Evolutionary conservation across 2,113 vertebrate species (phyloP), one percentile per base, ranked within the genome.

Genomic region (Gopherus evgoodei): DNA sequence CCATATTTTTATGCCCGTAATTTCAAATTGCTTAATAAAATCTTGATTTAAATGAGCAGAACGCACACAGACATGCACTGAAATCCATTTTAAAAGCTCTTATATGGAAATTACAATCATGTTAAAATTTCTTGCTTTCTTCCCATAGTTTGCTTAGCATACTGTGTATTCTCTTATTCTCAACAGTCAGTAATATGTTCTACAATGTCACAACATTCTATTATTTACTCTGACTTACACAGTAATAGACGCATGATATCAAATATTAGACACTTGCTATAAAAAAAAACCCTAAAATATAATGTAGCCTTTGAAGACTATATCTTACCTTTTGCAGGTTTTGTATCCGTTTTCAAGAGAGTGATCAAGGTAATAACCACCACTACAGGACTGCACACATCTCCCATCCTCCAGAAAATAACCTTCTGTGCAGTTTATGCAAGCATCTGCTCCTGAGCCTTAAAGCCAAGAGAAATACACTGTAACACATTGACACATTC

Each of bases 361-460:
- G 93, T 98, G 98, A 96, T 99, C 99, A 95, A 99, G 97, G 96
- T 99, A 99, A 97, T 99, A 99, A 90, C 99, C 98, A 91, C 94
- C 94, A 59, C 98, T 99, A 96, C 99, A 99, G 65, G 98, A 98
- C 25, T 96, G 97, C 83, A 99, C 99, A 87, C 99, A 99, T 79
- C 98, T 98, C 98, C 99, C 99, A 82, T 99, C 99, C 97, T 99
- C 99, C 96, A 99, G 98, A 87, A 99, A 98, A 97, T 98, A 99
- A 87, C 98, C 98, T 8, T 98, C 98, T 5, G 99, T 99, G 96
- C 99, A 99, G 97, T 98, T 99, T 79, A 98, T 99, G 95, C 99
- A 99, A 0, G 98, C 99, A 86, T 99, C 99, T 85, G 98, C 96
- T 35, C 99, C 99, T 53, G 99, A 99, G 84, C 99, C 99, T 99